Base-by-base conservation (phyloP, 2,888 invertebrate species). In the Melinaea menophilus region DNA sequence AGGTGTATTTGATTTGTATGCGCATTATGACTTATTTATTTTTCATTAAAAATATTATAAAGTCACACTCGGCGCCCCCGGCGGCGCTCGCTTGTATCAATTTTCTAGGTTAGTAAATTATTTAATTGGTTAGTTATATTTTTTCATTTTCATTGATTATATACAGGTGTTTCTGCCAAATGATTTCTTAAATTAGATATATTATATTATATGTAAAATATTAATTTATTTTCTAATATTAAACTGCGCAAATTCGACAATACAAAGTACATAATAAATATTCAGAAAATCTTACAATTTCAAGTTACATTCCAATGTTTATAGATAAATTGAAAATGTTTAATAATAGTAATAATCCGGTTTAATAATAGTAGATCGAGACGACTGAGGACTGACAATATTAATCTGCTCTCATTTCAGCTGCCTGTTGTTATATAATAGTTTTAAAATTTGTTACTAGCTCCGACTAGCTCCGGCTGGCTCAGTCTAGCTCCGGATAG, bases 321-420 rank as follows among this genome's bases (percentile, higher is more conserved):
- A 12, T 55, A 57, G 55, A 51, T 51, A 2, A 22, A 58, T 41
- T 13, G 37, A 46, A 58, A 31, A n/a, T 37, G 9, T 31, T 34
- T 46, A 55, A 58, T 46, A 33, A 47, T 55, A 11, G 22, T 22
- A 22, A 22, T 22, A 51, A 31, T 47, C 57, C 59, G 56, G 57
- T 56, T 11, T 55, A 59, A 41, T 5, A 55, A n/a, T 37, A 48
- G 34, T 48, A 37, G 58, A 58, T 51, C 64, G 86, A 83, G 77
- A 75, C 78, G 89, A 90, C 89, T 90, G 90, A 90, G 78, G 75
- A 75, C 78, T 73, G 89, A 90, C 89, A 90, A 90, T 89, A 89
- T 82, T 77, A 77, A 77, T 79, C 80, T 79, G 86, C 84, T 85
- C 83, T 85, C 80, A 80, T 81, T 84, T 82, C 79, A 75, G 76